A percentile compares a stretch with the other conserved stretches of the same genome.
phyloP scores from a whole-genome alignment of 2,113 vertebrate genomes.

The Zootoca vivipara region DNA sequence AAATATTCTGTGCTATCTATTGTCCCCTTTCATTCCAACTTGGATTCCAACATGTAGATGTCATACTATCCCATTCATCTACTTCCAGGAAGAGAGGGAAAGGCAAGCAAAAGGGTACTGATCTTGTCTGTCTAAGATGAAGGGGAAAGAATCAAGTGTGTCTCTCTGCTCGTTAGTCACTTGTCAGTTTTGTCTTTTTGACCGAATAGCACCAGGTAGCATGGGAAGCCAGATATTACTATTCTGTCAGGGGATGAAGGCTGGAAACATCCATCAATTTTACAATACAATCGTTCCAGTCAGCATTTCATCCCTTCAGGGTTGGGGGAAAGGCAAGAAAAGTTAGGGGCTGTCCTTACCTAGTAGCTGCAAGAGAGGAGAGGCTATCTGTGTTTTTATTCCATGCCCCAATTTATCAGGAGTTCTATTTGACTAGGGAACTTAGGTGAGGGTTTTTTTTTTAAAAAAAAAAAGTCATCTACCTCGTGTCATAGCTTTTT shows the following conservation, averaged over 20 bases:
- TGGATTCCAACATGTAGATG: not conserved
- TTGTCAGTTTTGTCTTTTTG: fast-evolving
- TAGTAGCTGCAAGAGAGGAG: not conserved
- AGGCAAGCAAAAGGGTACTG: not conserved
- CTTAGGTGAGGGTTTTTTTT: not conserved
- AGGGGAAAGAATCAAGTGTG: fast-evolving
- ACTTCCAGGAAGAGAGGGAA: fast-evolving
- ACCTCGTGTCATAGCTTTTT: not conserved
- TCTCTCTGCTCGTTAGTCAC: not conserved
- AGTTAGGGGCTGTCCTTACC: not conserved
- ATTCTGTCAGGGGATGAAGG: not conserved
- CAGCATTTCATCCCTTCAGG: not conserved
- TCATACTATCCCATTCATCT: not conserved
- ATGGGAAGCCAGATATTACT: conserved; percentile 2
- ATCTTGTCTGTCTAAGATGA: fast-evolving
- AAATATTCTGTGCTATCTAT: not conserved
- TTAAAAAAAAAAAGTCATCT: not conserved
- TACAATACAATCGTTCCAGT: not conserved
- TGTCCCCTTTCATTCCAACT: not conserved
- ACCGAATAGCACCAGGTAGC: not conserved
- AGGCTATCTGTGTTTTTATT: conserved; percentile 7
- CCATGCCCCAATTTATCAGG: not conserved
- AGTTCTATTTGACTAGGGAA: conserved; percentile 13
- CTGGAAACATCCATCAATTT: conserved; percentile 27
- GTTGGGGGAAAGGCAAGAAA: not conserved